Evolutionary conservation across 2,888 invertebrate genomes (phyloP), one percentile per base, ranked within the genome.

Genomic region (Thalpophila matura): DNA sequence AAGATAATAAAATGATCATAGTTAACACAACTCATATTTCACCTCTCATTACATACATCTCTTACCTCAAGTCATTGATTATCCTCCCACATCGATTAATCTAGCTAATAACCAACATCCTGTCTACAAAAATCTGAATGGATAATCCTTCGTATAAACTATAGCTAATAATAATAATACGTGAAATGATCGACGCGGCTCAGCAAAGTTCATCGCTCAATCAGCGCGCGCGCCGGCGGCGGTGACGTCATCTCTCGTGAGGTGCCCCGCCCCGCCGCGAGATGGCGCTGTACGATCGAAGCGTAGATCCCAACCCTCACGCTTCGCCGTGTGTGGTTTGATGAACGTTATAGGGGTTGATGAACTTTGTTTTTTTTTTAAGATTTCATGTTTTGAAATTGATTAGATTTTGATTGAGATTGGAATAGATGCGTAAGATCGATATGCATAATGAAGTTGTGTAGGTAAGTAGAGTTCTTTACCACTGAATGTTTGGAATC

Each of bases 201-300:
- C 83, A 83, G 84, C 89, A 89, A 88, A 89, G 93, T 91, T 90
- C 93, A 94, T 94, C 94, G 92, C 93, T 94, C 93, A 93, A 92
- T 93, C 94, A 89, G 87, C 79, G 84, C 75, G 81, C 75, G 84
- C 79, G 87, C 85, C 84, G 66, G 81, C 80, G 88, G 89, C 87
- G 77, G 62, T 92, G 91, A 92, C 91, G 90, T 93, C 93, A 93
- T 83, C 22, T 79, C 81, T 88, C 94, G 94, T 94, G 94, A 92
- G 83, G 81, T 82, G 89, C 85, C 87, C 86, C 92, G 91, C 92
- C 91, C 84, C 81, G 85, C 88, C 89, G 77, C 80, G 83, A 93
- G 94, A 91, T 93, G 94, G 94, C 93, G 94, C 92, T 91, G 86
- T 74, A 82, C 84, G 90, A 89, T 88, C 80, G 49, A 69, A 62